phyloP scores from a whole-genome alignment of 53 echinoderm and acorn worm genomes.

The Astropecten irregularis region DNA sequence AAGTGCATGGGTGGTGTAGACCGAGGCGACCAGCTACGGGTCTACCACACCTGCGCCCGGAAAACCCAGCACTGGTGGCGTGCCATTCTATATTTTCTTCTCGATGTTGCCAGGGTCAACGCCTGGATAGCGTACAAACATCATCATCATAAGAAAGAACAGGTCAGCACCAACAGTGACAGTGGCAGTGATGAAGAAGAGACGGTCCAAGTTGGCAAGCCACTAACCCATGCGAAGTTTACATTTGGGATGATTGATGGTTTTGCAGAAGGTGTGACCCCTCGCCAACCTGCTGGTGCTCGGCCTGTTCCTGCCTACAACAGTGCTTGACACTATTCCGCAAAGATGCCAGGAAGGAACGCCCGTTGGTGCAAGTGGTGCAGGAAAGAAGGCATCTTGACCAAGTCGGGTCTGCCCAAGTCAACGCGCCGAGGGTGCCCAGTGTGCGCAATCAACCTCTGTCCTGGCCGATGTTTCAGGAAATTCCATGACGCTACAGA shows the following conservation, averaged over 20 bases:
- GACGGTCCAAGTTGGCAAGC: not conserved
- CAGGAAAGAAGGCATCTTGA: not conserved
- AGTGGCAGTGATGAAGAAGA: not conserved
- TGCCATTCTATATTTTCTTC: not conserved
- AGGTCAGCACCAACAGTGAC: not conserved
- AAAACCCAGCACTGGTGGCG: slow-evolving; percentile 6
- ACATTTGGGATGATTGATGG: too few relatives aligned
- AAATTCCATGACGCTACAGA: not conserved
- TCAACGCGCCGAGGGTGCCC: not conserved
- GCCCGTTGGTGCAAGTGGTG: not conserved
- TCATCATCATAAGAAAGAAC: not conserved
- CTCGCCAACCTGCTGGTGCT: not conserved
- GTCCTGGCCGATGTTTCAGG: not conserved
- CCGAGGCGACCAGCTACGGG: not conserved
- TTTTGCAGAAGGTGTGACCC: not conserved
- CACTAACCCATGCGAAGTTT: not conserved
- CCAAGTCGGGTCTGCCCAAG: not conserved
- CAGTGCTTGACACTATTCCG: not conserved
- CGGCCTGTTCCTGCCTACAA: not conserved
- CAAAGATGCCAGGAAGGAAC: not conserved
- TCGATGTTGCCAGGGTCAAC: not conserved
- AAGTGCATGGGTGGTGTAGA: too few relatives aligned
- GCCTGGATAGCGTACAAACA: not conserved
- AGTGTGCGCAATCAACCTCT: not conserved
- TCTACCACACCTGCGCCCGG: slow-evolving; percentile 8